Evolutionary conservation across 2,888 invertebrate genomes (phyloP).

Genomic region (Acheta domesticus): DNA sequence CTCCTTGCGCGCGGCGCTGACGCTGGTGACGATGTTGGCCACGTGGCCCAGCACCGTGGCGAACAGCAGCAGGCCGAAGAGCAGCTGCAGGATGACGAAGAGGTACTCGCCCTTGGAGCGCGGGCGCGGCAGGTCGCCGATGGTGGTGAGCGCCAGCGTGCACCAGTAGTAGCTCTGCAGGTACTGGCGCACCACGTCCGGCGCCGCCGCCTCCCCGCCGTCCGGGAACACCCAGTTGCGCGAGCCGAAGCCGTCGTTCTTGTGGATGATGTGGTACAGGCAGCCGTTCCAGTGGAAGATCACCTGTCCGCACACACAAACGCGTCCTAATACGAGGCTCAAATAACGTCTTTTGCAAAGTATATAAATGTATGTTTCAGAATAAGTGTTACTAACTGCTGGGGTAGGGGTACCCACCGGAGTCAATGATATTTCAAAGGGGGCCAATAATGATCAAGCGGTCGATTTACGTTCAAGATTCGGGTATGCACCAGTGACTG

Average conservation of each 20-base stretch:
- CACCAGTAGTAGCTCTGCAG: conserved; percentile 98
- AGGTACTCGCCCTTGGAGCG: conserved; percentile 91
- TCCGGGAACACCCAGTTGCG: conserved; percentile 89
- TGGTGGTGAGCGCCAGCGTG: conserved; percentile 91
- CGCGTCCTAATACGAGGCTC: too few relatives aligned
- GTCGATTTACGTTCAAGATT: too few relatives aligned
- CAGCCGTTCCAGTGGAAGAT: conserved; percentile 99
- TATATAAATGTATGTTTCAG: too few relatives aligned
- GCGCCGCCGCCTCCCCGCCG: conserved; percentile 80
- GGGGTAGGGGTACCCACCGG: too few relatives aligned
- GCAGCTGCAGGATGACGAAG: conserved; percentile 90
- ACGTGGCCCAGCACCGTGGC: conserved; percentile 96
- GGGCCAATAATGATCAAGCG: too few relatives aligned
- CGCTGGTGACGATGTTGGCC: conserved; percentile 96
- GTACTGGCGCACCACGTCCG: conserved; percentile 92
- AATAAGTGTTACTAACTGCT: too few relatives aligned
- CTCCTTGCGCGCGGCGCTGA: conserved; percentile 94
- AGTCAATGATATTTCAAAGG: too few relatives aligned
- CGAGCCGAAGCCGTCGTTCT: conserved; percentile 91
- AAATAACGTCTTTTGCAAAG: too few relatives aligned
- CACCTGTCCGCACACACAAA: conserved; percentile 45
- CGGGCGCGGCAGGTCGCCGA: conserved; percentile 88
- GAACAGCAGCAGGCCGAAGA: conserved; percentile 91
- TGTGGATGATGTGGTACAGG: conserved; percentile 94
- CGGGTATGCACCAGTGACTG: too few relatives aligned